phyloP scores from a whole-genome alignment of 2,888 invertebrate genomes.

The Epinotia brunnichana region DNA sequence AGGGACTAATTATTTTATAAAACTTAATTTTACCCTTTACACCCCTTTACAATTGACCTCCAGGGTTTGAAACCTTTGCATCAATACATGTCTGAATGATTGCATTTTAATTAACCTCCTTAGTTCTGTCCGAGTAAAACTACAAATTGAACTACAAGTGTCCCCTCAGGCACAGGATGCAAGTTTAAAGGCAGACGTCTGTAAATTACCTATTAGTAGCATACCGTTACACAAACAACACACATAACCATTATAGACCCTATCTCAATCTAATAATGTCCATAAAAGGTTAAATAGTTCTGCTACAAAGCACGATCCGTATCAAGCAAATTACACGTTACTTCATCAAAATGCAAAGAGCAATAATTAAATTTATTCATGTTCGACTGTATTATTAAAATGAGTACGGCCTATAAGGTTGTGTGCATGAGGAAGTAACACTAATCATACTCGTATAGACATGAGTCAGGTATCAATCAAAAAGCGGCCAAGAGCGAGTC shows the following conservation, averaged over 20 bases:
- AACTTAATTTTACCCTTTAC: no score
- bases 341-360: constrained; percentile 44
- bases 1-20: no score
- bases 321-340: constrained; percentile 60
- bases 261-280: not conserved
- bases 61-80: not conserved
- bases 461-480: constrained; percentile 50
- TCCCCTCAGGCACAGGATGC: constrained; percentile 25
- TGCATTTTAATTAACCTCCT: constrained; percentile 15
- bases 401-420: constrained; percentile 24
- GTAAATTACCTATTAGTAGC: constrained; percentile 28
- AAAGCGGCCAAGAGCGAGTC: constrained; percentile 40
- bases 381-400: constrained; percentile 40
- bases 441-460: constrained; percentile 41
- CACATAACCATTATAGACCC: not conserved
- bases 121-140: not conserved
- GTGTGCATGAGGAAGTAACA: constrained; percentile 47
- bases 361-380: constrained; percentile 43
- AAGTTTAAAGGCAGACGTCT: constrained; percentile 20
- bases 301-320: constrained; percentile 12
- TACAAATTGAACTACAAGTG: constrained; percentile 20
- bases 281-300: not conserved
- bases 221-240: constrained; percentile 13
- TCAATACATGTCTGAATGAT: not conserved
- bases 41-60: no score